A percentile compares a stretch with the other conserved stretches of the same genome.
phyloP scores from a whole-genome alignment of 1,140 invertebrate species.

The Drosophila albomicans region DNA sequence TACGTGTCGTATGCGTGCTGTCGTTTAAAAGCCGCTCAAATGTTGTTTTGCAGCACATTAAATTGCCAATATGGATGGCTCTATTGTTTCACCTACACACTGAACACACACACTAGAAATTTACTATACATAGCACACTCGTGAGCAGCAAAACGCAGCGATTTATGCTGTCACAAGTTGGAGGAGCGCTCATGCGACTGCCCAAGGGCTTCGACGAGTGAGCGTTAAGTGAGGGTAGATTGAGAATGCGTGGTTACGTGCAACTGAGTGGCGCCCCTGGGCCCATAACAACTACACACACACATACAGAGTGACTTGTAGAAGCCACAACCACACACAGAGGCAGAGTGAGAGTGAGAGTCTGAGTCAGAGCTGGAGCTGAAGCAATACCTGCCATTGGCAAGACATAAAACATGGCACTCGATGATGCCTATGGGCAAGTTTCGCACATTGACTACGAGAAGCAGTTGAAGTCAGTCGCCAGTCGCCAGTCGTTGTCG shows the following conservation, averaged over 20 bases:
- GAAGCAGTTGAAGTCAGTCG: neutral
- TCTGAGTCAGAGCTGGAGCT: neutral
- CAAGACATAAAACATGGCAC: constrained; percentile 79
- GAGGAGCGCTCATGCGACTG: constrained; percentile 25
- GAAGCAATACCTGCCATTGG: constrained; percentile 51
- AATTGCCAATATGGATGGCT: constrained; percentile 80
- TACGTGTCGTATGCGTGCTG: constrained; percentile 68
- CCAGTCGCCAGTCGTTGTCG: neutral
- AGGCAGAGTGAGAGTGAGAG: neutral
- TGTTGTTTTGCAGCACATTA: constrained; percentile 78
- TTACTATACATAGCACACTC: neutral
- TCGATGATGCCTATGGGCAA: constrained; percentile 80
- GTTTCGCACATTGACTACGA: constrained; percentile 56
- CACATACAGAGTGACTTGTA: constrained; percentile 33
- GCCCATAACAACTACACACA: constrained; percentile 58
- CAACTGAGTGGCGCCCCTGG: constrained; percentile 59
- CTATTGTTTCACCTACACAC: constrained; percentile 56
- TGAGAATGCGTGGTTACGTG: constrained; percentile 41
- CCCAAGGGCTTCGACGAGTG: constrained; percentile 33
- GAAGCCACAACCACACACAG: constrained; percentile 29
- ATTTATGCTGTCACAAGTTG: constrained; percentile 77
- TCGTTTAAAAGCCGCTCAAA: constrained; percentile 52
- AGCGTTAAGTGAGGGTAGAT: constrained; percentile 8
- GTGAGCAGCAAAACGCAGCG: constrained; percentile 51
- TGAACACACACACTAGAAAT: neutral